phyloP scores from a whole-genome alignment of 53 echinoderm and acorn worm species.

The Holothuria leucospilota region DNA sequence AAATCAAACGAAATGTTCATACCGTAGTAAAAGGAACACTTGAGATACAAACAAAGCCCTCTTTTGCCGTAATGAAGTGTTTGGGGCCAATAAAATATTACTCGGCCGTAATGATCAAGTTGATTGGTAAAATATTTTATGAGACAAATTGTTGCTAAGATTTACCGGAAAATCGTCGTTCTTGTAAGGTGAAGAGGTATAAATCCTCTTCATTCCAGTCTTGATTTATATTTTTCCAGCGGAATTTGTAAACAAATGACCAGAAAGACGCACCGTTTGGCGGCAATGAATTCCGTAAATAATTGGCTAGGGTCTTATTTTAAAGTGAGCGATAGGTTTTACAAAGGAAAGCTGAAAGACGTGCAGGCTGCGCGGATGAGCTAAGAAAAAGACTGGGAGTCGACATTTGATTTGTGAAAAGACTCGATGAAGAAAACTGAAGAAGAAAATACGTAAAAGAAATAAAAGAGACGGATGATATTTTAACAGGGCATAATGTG shows the following conservation, averaged over 20 bases:
- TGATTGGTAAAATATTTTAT: slow-evolving; percentile 45
- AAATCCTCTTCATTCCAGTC: not conserved
- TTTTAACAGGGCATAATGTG: too few species aligned
- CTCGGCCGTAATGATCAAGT: not conserved
- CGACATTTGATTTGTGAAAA: too few species aligned
- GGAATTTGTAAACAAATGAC: slow-evolving; percentile 35
- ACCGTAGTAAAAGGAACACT: slow-evolving; percentile 2
- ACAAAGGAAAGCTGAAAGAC: too few species aligned
- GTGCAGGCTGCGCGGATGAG: too few species aligned
- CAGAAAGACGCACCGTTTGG: not conserved
- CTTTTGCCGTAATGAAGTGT: not conserved
- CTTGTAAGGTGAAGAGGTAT: not conserved
- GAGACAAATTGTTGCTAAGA: slow-evolving; percentile 36
- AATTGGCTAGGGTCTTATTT: too few species aligned
- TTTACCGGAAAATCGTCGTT: slow-evolving; percentile 14
- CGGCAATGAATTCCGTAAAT: too few species aligned
- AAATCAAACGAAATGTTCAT: too few species aligned
- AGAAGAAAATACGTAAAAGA: too few species aligned
- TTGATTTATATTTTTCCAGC: not conserved
- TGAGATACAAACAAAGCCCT: slow-evolving; percentile 19
- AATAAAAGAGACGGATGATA: too few species aligned
- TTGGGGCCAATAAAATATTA: slow-evolving; percentile 33
- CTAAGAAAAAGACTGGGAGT: too few species aligned
- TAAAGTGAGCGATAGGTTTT: too few species aligned
- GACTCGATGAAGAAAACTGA: too few species aligned